phyloP scores from a whole-genome alignment of 2,888 invertebrate genomes.

The Choristoneura rosaceana region DNA sequence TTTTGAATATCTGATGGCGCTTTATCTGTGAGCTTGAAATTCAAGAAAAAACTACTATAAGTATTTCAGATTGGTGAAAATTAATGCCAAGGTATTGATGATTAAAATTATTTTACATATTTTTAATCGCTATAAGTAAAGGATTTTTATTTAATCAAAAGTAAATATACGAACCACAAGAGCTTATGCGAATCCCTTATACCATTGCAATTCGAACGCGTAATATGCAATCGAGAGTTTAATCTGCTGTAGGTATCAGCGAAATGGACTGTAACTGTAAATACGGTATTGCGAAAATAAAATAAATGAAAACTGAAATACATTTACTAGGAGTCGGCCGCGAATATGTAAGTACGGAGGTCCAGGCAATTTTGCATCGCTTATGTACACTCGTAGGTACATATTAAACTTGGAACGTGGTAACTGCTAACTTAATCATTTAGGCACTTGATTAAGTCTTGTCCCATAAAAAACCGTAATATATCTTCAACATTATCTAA shows the following conservation, averaged over 20 bases:
- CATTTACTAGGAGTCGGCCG: constrained; percentile 52
- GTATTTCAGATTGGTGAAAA: not conserved
- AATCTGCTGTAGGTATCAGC: constrained; percentile 54
- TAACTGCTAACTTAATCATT: constrained; percentile 32
- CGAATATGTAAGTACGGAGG: constrained; percentile 43
- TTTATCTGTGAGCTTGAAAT: constrained; percentile 1
- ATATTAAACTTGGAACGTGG: constrained; percentile 43
- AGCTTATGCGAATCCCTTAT: not conserved
- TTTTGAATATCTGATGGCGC: constrained; percentile 19
- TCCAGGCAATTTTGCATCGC: constrained; percentile 49
- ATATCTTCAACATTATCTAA: not conserved
- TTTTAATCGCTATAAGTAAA: no score
- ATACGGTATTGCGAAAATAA: constrained; percentile 60
- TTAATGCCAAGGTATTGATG: not conserved
- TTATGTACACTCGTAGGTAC: constrained; percentile 42
- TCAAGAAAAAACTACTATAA: not conserved
- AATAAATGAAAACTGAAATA: constrained; percentile 57
- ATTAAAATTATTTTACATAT: no score
- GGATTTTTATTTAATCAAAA: no score
- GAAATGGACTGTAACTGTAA: constrained; percentile 58
- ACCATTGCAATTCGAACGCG: not conserved
- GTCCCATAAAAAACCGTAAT: constrained; percentile 1
- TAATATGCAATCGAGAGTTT: constrained; percentile 52
- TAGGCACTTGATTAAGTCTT: constrained; percentile 25
- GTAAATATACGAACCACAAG: no score